Base-by-base conservation (phyloP, 2,797 vertebrate species). In the Eurystomus glaucurus region DNA sequence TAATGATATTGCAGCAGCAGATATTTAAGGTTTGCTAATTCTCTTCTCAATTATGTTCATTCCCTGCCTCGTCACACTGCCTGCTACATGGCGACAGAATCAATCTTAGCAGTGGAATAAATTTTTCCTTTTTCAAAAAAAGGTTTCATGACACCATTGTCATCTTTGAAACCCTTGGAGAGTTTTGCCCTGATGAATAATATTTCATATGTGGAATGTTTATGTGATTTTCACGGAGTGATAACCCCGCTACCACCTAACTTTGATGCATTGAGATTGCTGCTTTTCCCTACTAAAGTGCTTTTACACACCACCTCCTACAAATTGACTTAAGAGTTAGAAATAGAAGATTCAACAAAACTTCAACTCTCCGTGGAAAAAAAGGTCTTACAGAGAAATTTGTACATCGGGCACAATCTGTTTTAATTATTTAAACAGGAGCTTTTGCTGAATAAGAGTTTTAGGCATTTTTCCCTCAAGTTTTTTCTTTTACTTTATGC, bases 21-120 rank as follows among this genome's bases (percentile, higher is more conserved):
- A 99, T 99, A 99, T 99, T 99, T 99, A 99, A 99, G 99, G 97
- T 99, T 99, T 98, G 98, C 99, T 99, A 99, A 99, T 99, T 99
- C 98, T 98, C 96, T 97, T 98, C 99, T 99, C 99, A 98, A 99
- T 99, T 99, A 99, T 98, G 96, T 98, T 97, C 97, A 95, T 98
- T 98, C 97, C 98, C 96, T 98, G 97, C 96, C 98, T 98, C 84
- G 90, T 97, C 97, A 97, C 97, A 97, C 96, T 80, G 94, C 90
- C 98, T 97, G 98, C 98, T 97, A 97, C 96, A 93, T 97, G 96
- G 98, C 64, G 65, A 97, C 97, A 98, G 98, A 99, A 98, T 98
- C 98, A 98, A 98, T 99, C 98, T 99, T 93, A 97, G 97, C 91
- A 90, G 88, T 76, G 93, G 85, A 98, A 98, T 98, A 97, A 94